These are phyloP conservation scores for Tetranychus cinnabarinus DNA, from an alignment of 1,140 invertebrate species.

Conservation along the genomic window DNA sequence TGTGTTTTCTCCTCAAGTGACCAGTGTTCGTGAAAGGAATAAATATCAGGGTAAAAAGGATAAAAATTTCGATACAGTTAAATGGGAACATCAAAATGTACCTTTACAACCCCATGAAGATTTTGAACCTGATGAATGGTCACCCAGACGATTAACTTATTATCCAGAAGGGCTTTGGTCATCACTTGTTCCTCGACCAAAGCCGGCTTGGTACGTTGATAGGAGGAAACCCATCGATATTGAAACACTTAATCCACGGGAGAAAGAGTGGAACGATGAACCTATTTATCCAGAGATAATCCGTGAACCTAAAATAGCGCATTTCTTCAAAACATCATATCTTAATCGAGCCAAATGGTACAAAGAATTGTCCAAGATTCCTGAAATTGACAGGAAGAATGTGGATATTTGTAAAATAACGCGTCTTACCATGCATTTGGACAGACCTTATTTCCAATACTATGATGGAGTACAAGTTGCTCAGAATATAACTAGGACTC, in stretches of 20 bases:
- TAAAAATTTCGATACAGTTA: neutral
- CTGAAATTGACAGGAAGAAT: slow-evolving; percentile 50
- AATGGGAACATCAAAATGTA: neutral
- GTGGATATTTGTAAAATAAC: slow-evolving; percentile 40
- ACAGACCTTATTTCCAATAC: slow-evolving; percentile 28
- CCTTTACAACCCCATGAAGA: neutral
- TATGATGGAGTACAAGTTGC: slow-evolving; percentile 39
- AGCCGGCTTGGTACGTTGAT: neutral
- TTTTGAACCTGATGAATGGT: neutral
- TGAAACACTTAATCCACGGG: slow-evolving; percentile 3
- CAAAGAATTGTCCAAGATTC: slow-evolving; percentile 33
- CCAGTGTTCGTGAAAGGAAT: neutral
- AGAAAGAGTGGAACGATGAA: neutral
- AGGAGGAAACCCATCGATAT: neutral
- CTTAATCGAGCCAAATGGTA: slow-evolving; percentile 21
- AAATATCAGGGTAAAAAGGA: neutral
- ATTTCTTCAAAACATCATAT: slow-evolving; percentile 7
- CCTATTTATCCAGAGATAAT: slow-evolving; percentile 11
- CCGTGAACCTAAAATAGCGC: neutral
- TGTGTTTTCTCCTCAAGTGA: too few species aligned
- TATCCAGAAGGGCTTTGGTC: neutral
- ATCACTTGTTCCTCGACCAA: neutral
- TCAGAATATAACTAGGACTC: slow-evolving; percentile 45
- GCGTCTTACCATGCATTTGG: slow-evolving; percentile 36
- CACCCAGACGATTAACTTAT: neutral